Conservation (phyloP, 2,797 vertebrate species). For the Taenioides sp. region DNA sequence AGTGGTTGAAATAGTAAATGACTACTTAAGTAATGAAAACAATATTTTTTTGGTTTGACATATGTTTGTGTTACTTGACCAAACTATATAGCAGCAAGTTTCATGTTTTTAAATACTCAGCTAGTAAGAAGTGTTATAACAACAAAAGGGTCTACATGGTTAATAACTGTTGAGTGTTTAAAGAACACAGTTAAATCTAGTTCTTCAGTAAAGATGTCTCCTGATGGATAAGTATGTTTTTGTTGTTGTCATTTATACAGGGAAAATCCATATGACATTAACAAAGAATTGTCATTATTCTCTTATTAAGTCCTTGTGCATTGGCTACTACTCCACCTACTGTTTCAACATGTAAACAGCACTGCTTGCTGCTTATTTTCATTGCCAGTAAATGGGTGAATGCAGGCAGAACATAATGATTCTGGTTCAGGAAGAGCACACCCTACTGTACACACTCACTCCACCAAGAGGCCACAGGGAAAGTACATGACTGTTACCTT, state of each 20-base stretch:
- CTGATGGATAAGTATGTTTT: background rate
- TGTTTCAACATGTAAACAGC: slow-evolving; percentile 55
- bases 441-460: slow-evolving; percentile 27
- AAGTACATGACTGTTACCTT: slow-evolving; percentile 77
- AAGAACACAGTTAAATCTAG: background rate
- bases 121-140: background rate
- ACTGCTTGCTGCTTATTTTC: slow-evolving; percentile 24
- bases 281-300: background rate
- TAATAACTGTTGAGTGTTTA: background rate
- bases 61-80: background rate
- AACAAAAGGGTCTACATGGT: no score
- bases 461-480: slow-evolving; percentile 16
- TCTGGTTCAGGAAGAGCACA: slow-evolving; percentile 56
- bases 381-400: slow-evolving; percentile 37
- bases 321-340: slow-evolving; percentile 57
- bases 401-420: slow-evolving; percentile 29
- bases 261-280: background rate
- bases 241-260: background rate
- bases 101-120: background rate
- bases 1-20: background rate
- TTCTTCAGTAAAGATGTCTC: no score
- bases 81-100: background rate
- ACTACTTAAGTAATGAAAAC: no score
- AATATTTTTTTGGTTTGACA: background rate
- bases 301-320: background rate